Conservation (phyloP, 2,888 invertebrate genomes). For the Ctena decussata region DNA sequence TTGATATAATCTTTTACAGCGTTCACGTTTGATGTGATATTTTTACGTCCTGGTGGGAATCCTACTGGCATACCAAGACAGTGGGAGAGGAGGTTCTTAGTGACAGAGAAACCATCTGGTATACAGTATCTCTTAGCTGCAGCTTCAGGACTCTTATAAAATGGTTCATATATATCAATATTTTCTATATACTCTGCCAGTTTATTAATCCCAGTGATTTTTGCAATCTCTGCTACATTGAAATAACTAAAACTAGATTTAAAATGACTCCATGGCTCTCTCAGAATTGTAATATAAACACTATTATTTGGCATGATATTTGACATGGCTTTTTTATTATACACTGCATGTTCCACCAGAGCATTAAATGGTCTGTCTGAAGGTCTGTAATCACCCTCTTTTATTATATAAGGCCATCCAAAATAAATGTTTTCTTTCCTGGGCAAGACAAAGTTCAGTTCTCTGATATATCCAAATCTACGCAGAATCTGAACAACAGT, state of each 20-base stretch:
- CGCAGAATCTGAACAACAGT: constrained; percentile 82
- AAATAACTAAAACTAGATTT: constrained; percentile 84
- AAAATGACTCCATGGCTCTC: constrained; percentile 83
- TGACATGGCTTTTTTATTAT: constrained; percentile 77
- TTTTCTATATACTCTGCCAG: constrained; percentile 79
- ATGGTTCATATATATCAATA: constrained; percentile 79
- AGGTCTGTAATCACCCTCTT: constrained; percentile 76
- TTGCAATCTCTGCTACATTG: constrained; percentile 74
- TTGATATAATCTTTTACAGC: constrained; percentile 74
- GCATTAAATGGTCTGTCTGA: constrained; percentile 77
- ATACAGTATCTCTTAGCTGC: constrained; percentile 76
- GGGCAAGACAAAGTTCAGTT: constrained; percentile 83
- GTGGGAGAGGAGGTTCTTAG: constrained; percentile 83
- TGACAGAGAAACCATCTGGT: constrained; percentile 82
- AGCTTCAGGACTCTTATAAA: constrained; percentile 72
- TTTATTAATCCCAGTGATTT: constrained; percentile 56
- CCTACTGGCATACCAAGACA: constrained; percentile 84
- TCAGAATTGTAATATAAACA: constrained; percentile 80
- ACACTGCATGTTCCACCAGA: constrained; percentile 84
- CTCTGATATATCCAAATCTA: constrained; percentile 78
- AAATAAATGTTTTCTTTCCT: constrained; percentile 78
- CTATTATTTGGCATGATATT: constrained; percentile 80
- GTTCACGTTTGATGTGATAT: constrained; percentile 65
- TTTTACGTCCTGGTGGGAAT: constrained; percentile 73
- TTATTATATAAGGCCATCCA: constrained; percentile 84